phyloP scores from a whole-genome alignment of 2,888 invertebrate species.

The Chalcosyrphus nemorum region DNA sequence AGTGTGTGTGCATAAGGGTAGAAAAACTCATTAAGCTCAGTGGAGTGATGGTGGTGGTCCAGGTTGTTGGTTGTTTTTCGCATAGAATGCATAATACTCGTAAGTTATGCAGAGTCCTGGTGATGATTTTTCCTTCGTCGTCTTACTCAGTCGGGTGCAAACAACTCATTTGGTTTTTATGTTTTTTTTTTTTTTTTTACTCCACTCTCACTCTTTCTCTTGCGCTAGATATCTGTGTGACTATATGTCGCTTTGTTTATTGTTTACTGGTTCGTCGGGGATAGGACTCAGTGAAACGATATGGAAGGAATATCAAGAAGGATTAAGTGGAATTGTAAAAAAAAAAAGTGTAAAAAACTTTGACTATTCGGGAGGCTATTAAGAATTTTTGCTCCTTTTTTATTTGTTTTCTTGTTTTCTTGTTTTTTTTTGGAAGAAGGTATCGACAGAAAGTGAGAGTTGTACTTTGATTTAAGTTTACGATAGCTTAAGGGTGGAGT shows the following conservation, averaged over 20 bases:
- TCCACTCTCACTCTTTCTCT: not conserved
- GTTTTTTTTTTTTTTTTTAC: not conserved
- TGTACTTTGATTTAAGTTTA: constrained; percentile 6
- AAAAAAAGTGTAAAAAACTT: constrained; percentile 18
- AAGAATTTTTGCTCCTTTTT: not conserved
- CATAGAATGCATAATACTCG: constrained; percentile 50
- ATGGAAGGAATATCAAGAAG: constrained; percentile 31
- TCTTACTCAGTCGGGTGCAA: constrained; percentile 56
- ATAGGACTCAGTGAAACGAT: constrained; percentile 34
- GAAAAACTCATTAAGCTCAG: constrained; percentile 62
- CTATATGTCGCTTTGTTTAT: constrained; percentile 19
- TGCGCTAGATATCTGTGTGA: not conserved
- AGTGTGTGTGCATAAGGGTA: constrained; percentile 43
- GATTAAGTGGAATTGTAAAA: constrained; percentile 8
- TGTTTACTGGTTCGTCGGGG: not conserved
- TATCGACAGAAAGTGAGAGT: constrained; percentile 31
- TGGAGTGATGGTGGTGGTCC: not conserved
- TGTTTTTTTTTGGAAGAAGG: not conserved
- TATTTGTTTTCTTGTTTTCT: not conserved
- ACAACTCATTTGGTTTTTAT: constrained; percentile 65
- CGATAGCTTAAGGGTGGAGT: not conserved
- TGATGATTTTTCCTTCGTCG: constrained; percentile 31
- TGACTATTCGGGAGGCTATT: constrained; percentile 13
- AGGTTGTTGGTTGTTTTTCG: constrained; percentile 34
- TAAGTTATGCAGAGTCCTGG: constrained; percentile 60